Conservation (phyloP, 2,888 invertebrate species). For the Chironomus riparius region DNA sequence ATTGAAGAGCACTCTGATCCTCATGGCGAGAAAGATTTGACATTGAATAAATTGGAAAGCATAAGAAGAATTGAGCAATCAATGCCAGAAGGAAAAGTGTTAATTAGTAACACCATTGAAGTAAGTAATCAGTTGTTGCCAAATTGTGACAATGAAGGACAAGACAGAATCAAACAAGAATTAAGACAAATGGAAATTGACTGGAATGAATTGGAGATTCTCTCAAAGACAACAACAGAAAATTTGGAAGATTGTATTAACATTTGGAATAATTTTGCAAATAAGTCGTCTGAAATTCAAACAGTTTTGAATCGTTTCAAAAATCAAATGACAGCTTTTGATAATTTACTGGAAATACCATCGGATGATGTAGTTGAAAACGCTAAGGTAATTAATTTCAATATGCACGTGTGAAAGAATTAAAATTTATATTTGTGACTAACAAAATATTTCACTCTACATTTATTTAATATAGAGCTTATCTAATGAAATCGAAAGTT, state of each 20-base stretch:
- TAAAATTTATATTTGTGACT: slow-evolving; percentile 4
- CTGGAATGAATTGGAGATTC: slow-evolving; percentile 70
- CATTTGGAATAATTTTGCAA: slow-evolving; percentile 73
- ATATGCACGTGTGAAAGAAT: background rate
- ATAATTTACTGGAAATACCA: background rate
- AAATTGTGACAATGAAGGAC: slow-evolving; percentile 73
- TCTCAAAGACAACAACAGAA: slow-evolving; percentile 67
- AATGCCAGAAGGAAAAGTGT: slow-evolving; percentile 60
- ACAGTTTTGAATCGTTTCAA: slow-evolving; percentile 30
- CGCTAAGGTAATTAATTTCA: background rate
- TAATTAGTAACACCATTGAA: slow-evolving; percentile 64
- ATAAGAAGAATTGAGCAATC: slow-evolving; percentile 59
- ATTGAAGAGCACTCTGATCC: slow-evolving; percentile 78
- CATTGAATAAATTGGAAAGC: slow-evolving; percentile 65
- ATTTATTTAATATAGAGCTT: slow-evolving; percentile 46
- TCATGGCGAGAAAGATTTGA: slow-evolving; percentile 74
- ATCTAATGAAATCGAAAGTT: slow-evolving; percentile 62
- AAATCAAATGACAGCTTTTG: background rate
- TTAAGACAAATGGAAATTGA: slow-evolving; percentile 69
- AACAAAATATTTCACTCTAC: background rate
- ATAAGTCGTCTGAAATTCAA: slow-evolving; percentile 61
- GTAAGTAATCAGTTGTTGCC: slow-evolving; percentile 65
- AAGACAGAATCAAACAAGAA: slow-evolving; percentile 71
- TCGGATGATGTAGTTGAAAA: background rate
- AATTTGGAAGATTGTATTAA: slow-evolving; percentile 64